These are phyloP conservation scores for Fregata magnificens DNA, from an alignment of 2,113 vertebrate genomes.

Conservation along the genomic window DNA sequence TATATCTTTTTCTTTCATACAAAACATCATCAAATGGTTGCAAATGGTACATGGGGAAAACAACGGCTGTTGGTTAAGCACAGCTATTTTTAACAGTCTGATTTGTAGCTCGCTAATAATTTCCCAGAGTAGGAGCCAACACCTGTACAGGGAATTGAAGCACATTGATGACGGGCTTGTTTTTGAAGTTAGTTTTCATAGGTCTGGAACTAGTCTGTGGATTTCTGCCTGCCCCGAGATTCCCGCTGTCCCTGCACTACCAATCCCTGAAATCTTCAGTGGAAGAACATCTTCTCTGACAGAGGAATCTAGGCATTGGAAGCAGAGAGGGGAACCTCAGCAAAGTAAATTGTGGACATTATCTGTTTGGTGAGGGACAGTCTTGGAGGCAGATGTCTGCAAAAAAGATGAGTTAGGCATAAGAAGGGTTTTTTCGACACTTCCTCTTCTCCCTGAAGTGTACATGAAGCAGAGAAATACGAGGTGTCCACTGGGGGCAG, in stretches of 20 bases:
- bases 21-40: background rate
- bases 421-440: background rate
- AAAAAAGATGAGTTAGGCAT: background rate
- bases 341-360: background rate
- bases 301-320: background rate
- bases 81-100: background rate
- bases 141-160: background rate
- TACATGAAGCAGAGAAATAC: background rate
- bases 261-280: background rate
- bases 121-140: background rate
- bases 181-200: background rate
- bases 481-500: background rate
- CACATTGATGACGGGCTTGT: background rate
- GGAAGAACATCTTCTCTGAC: background rate
- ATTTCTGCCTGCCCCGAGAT: background rate
- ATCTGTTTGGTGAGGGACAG: background rate
- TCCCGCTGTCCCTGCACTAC: background rate
- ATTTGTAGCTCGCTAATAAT: background rate
- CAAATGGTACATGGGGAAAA: background rate
- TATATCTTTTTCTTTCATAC: background rate
- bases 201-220: background rate
- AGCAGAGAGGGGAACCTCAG: background rate
- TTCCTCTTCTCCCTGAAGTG: background rate
- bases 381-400: background rate
- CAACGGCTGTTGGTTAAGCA: background rate